Evolutionary conservation across 2,113 vertebrate genomes (phyloP).

Genomic region (Tychaedon coryphoeus): DNA sequence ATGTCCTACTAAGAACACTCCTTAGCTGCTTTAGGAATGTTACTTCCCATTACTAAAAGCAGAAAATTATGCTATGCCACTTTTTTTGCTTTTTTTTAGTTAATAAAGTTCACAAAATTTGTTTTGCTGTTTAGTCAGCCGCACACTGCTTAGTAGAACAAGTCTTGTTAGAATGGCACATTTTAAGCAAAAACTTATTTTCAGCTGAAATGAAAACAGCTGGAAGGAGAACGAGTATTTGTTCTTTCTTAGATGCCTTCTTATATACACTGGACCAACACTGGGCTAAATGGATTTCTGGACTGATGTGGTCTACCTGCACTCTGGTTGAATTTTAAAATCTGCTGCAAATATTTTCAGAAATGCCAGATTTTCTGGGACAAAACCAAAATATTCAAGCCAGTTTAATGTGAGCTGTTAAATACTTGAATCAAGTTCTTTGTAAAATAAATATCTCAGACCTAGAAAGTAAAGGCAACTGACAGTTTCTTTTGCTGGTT

Average conservation of each 20-base stretch:
- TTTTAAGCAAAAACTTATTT: not conserved
- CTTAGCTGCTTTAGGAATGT: not conserved
- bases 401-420: not conserved
- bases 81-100: not conserved
- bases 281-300: not conserved
- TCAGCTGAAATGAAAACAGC: not conserved
- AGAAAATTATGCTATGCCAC: not conserved
- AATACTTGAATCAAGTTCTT: not conserved
- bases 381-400: not conserved
- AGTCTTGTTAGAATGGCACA: not conserved
- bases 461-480: not conserved
- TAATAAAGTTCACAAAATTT: not conserved
- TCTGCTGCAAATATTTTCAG: not conserved
- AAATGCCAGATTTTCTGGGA: not conserved
- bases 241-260: not conserved
- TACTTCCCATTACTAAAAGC: not conserved
- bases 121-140: not conserved
- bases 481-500: not conserved
- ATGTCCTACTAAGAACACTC: not conserved
- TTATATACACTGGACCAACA: not conserved
- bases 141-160: not conserved
- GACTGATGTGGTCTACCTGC: accelerated
- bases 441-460: not conserved
- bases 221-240: not conserved
- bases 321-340: not conserved